Percentiles rank a stretch among this genome's conserved stretches.
Conservation (phyloP, 2,797 vertebrate genomes). For the Champsocephalus gunnari region DNA sequence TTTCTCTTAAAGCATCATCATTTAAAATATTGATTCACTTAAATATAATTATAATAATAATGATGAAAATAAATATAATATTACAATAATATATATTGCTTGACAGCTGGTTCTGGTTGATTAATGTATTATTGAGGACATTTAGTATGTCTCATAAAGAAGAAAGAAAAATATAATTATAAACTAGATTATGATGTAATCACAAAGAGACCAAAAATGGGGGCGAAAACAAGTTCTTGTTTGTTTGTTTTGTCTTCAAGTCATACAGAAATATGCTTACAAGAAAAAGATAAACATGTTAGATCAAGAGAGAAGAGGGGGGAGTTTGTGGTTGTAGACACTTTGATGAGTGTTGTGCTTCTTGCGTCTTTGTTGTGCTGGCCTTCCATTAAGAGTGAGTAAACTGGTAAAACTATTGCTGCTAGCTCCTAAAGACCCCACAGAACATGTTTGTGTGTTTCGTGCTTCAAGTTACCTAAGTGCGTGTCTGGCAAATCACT, state of each 20-base stretch:
- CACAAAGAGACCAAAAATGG: no score
- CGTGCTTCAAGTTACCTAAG: constrained; percentile 41
- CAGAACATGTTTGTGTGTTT: constrained; percentile 16
- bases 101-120: background rate
- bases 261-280: no score
- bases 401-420: constrained; percentile 27
- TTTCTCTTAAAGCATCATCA: background rate
- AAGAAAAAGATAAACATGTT: background rate
- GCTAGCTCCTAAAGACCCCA: constrained; percentile 30
- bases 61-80: no score
- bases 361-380: background rate
- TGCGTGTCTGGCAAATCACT: constrained; percentile 58
- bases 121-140: no score
- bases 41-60: background rate
- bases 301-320: background rate
- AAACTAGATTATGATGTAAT: no score
- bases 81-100: no score
- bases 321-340: constrained; percentile 3
- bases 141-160: no score
- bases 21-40: background rate
- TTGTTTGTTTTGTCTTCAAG: no score
- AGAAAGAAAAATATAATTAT: no score
- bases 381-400: background rate
- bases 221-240: no score
- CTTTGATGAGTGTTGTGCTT: background rate